Conservation (phyloP, 2,888 invertebrate species). For the Odontocerum albicorne region DNA sequence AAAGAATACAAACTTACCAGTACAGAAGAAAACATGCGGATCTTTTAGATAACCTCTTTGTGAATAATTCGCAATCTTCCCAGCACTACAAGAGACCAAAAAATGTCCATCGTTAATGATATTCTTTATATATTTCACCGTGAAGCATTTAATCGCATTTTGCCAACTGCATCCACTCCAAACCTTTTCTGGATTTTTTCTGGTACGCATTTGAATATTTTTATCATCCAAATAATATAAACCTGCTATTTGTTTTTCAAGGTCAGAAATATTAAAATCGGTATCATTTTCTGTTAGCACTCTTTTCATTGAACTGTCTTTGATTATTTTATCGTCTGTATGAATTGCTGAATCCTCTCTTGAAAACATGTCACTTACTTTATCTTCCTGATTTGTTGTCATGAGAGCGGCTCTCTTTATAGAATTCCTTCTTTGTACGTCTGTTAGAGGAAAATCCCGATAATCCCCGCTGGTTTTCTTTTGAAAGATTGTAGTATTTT, state of each 20-base stretch:
- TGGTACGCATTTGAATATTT: background rate
- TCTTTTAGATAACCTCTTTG: slow-evolving; percentile 18
- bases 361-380: too few relatives aligned
- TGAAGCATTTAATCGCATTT: slow-evolving; percentile 9
- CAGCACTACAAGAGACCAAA: slow-evolving; percentile 24
- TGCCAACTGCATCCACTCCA: slow-evolving; percentile 3
- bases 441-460: slow-evolving; percentile 21
- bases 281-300: background rate
- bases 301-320: background rate
- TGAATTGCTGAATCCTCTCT: too few relatives aligned
- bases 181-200: background rate
- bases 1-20: slow-evolving; percentile 18
- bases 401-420: slow-evolving; percentile 15
- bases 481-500: background rate
- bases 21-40: slow-evolving; percentile 18
- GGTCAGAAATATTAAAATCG: background rate
- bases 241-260: too few relatives aligned
- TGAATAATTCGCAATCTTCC: slow-evolving; percentile 22
- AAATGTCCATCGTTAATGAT: slow-evolving; percentile 12
- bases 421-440: slow-evolving; percentile 24
- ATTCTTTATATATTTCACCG: slow-evolving; percentile 15
- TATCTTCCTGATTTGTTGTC: too few relatives aligned
- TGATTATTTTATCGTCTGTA: background rate
- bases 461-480: background rate
- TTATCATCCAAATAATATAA: background rate